phyloP scores from a whole-genome alignment of 2,797 vertebrate species.

The Tragopan temminckii region DNA sequence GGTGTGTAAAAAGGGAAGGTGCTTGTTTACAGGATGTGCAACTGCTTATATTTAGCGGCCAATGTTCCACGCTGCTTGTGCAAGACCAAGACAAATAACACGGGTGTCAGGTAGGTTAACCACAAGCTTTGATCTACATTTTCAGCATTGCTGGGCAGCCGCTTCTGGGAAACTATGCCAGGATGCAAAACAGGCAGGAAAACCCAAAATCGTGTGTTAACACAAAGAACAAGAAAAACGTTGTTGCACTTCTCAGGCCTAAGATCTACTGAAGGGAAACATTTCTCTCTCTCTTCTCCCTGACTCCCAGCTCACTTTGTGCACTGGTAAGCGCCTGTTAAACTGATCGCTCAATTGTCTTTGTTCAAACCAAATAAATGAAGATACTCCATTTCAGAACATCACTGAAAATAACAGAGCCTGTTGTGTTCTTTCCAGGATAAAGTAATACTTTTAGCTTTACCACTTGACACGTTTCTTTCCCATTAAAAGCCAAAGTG shows the following conservation, averaged over 20 bases:
- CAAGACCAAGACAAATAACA: background rate
- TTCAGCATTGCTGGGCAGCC: background rate
- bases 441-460: background rate
- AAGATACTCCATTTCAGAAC: background rate
- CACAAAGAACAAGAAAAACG: background rate
- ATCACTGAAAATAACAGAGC: rapidly evolving
- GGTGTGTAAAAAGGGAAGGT: background rate
- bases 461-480: background rate
- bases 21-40: background rate
- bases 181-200: background rate
- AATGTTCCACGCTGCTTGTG: background rate
- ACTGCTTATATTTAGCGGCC: background rate
- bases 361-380: background rate
- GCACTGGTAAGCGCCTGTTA: background rate
- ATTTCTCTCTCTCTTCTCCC: background rate
- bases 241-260: rapidly evolving
- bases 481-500: background rate
- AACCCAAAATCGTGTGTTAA: background rate
- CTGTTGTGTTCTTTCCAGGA: background rate
- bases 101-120: background rate
- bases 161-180: background rate
- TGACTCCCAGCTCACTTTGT: background rate
- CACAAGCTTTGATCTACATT: background rate
- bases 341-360: background rate
- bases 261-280: background rate